Conservation (phyloP, 1,140 invertebrate genomes). For the Teleopsis dalmanni region DNA sequence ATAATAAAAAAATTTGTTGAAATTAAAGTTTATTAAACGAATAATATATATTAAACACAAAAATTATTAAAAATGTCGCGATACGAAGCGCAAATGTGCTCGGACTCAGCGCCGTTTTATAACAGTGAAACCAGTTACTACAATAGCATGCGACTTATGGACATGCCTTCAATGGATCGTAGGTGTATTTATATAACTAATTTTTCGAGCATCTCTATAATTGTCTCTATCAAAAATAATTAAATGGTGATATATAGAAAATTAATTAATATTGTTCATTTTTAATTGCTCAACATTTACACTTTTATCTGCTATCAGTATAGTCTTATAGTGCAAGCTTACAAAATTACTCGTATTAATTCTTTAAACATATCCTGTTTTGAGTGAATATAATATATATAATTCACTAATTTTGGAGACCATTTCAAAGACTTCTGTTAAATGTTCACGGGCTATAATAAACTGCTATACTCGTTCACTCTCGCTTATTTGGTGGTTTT, state of each 20-base stretch:
- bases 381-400: too few species aligned
- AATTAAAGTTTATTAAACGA: neutral
- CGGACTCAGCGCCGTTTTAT: neutral
- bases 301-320: too few species aligned
- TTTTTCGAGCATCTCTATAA: too few species aligned
- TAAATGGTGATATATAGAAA: neutral
- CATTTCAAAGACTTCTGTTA: too few species aligned
- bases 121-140: conserved; percentile 2
- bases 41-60: neutral
- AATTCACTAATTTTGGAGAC: too few species aligned
- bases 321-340: too few species aligned
- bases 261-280: neutral
- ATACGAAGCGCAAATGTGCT: conserved; percentile 1
- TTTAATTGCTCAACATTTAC: neutral
- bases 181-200: neutral
- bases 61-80: neutral
- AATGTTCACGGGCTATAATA: too few species aligned
- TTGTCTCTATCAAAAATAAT: neutral
- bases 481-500: too few species aligned
- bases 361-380: too few species aligned
- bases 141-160: conserved; percentile 1
- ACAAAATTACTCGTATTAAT: too few species aligned
- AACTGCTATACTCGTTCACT: too few species aligned
- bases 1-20: neutral
- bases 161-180: conserved; percentile 1